Percentiles rank a stretch among this genome's conserved stretches.
Evolutionary conservation across 2,797 vertebrate species (phyloP).

Genomic region (Microcaecilia unicolor): DNA sequence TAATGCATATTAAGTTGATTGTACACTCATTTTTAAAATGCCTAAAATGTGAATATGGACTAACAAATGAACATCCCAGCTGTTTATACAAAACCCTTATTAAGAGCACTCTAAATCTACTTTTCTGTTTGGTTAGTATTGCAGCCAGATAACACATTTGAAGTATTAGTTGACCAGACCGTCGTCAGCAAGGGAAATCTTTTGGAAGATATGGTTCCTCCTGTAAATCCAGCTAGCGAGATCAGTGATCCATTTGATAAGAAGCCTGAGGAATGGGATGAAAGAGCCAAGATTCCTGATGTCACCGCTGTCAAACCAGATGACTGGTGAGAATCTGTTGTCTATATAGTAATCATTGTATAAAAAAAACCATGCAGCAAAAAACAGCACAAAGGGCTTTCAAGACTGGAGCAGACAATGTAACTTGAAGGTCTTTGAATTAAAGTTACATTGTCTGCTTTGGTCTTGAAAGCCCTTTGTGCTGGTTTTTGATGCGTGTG

Average conservation of each 20-base stretch:
- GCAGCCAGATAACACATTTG: conserved; percentile 85
- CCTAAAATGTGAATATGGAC: no score
- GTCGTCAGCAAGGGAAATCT: conserved; percentile 83
- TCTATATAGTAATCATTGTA: no score
- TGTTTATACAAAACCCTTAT: not conserved
- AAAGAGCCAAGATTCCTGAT: conserved; percentile 84
- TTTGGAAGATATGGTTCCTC: conserved; percentile 77
- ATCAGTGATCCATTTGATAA: conserved; percentile 82
- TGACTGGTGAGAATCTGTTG: conserved; percentile 85
- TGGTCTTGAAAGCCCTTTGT: no score
- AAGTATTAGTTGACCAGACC: conserved; percentile 83
- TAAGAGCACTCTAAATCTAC: not conserved
- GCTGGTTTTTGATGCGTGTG: no score
- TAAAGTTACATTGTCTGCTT: no score
- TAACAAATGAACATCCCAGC: no score
- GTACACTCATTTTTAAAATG: no score
- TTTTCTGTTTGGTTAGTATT: conserved; percentile 60
- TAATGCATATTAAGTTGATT: no score
- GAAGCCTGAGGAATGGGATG: conserved; percentile 93
- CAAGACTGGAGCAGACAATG: no score
- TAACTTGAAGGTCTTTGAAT: no score
- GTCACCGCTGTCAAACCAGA: conserved; percentile 79
- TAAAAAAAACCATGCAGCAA: no score
- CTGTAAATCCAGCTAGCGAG: conserved; percentile 84
- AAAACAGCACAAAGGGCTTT: no score